Evolutionary conservation across 2,888 invertebrate genomes (phyloP).

Genomic region (Glaucopsyche alexis): DNA sequence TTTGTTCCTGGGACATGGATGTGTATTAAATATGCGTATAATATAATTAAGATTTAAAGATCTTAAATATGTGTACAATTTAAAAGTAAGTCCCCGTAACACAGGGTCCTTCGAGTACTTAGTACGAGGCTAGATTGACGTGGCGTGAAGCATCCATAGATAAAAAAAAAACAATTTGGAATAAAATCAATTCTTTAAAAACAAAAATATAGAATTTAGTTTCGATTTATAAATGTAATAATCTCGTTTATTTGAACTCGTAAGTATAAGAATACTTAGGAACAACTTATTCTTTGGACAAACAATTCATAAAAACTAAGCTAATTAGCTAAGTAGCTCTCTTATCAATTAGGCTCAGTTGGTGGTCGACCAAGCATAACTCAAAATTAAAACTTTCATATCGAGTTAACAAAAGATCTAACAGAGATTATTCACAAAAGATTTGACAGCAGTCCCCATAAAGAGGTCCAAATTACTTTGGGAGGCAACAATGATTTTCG

Average conservation of each 20-base stretch:
- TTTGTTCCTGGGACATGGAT: too few relatives aligned
- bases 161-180: too few relatives aligned
- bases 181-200: not conserved
- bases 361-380: not conserved
- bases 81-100: too few relatives aligned
- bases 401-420: not conserved
- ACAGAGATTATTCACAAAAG: constrained; percentile 17
- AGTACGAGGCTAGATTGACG: too few relatives aligned
- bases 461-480: constrained; percentile 21
- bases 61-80: too few relatives aligned
- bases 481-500: constrained; percentile 26
- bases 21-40: too few relatives aligned
- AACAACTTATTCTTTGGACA: not conserved
- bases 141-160: too few relatives aligned
- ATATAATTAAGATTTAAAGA: too few relatives aligned
- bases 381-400: not conserved
- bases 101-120: too few relatives aligned
- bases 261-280: not conserved
- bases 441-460: constrained; percentile 17
- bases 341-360: not conserved
- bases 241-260: not conserved
- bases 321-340: not conserved
- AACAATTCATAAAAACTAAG: not conserved
- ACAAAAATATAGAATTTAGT: not conserved
- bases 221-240: not conserved